These are phyloP conservation scores for Dasypogon diadema DNA, from an alignment of 2,888 invertebrate species.

Conservation along the genomic window DNA sequence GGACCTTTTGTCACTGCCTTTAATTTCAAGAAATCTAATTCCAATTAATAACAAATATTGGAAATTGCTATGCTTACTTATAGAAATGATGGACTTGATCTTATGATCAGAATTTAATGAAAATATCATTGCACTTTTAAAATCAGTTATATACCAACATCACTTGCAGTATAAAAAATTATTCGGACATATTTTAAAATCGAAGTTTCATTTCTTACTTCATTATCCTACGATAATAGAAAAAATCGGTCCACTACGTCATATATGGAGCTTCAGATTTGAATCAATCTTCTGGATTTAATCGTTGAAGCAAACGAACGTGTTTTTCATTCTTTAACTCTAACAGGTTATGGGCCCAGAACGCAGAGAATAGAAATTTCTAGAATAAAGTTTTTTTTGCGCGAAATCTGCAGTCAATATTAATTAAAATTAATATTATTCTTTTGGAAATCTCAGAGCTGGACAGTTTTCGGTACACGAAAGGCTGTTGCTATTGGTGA, in stretches of 20 bases:
- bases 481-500: too few species aligned
- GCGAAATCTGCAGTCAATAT: too few species aligned
- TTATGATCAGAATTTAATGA: neutral
- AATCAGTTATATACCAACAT: neutral
- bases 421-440: too few species aligned
- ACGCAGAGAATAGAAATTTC: too few species aligned
- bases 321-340: too few species aligned
- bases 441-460: too few species aligned
- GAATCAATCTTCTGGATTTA: too few species aligned
- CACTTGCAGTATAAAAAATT: slow-evolving; percentile 27
- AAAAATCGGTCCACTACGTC: neutral
- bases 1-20: slow-evolving; percentile 55
- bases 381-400: too few species aligned
- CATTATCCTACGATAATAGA: slow-evolving; percentile 7
- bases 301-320: too few species aligned
- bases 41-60: slow-evolving; percentile 51
- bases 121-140: neutral
- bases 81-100: slow-evolving; percentile 39
- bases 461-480: too few species aligned
- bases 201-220: slow-evolving; percentile 38
- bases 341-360: too few species aligned
- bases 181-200: slow-evolving; percentile 34
- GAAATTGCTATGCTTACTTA: slow-evolving; percentile 46
- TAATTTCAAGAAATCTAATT: slow-evolving; percentile 48
- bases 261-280: slow-evolving; percentile 35